These are phyloP conservation scores for Grallaria varia DNA, from an alignment of 2,113 vertebrate genomes.

Conservation along the genomic window DNA sequence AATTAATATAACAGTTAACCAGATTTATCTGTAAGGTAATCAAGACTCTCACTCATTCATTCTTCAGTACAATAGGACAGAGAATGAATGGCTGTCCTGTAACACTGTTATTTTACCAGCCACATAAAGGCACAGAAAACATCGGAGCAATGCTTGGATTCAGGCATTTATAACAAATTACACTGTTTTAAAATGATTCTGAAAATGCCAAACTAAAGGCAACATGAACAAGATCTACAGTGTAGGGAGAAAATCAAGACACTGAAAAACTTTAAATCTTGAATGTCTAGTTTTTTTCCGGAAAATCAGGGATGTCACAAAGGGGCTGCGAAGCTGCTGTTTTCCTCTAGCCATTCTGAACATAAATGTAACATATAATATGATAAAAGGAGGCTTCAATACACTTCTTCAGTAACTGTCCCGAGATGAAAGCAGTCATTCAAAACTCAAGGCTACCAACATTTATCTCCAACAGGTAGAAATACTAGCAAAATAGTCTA, in stretches of 20 bases:
- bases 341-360: neutral
- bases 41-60: constrained; percentile 69
- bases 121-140: neutral
- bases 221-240: neutral
- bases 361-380: neutral
- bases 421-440: neutral
- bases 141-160: neutral
- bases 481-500: neutral
- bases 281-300: neutral
- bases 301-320: neutral
- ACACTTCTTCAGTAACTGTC: neutral
- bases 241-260: neutral
- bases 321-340: neutral
- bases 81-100: neutral
- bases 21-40: constrained; percentile 79
- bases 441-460: neutral
- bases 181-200: neutral
- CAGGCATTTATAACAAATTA: neutral
- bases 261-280: neutral
- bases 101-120: neutral
- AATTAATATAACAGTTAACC: constrained; percentile 78
- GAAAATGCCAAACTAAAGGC: neutral
- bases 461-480: neutral
- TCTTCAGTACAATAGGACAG: constrained; percentile 54
- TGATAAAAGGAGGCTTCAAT: neutral